Evolutionary conservation across 37 sponge, comb jelly and placozoan species (phyloP).

Genomic region (Corticium candelabrum): DNA sequence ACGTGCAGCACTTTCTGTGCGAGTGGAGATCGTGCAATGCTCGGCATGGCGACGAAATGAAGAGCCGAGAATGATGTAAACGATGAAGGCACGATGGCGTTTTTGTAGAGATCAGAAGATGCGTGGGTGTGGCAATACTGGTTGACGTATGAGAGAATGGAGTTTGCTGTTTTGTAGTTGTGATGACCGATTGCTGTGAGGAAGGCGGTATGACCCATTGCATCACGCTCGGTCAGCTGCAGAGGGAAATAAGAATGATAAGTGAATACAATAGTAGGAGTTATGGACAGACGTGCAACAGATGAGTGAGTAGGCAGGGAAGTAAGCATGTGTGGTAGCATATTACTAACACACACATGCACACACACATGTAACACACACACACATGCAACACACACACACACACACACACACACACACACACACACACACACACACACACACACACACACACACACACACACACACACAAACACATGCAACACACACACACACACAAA

Average conservation of each 20-base stretch:
- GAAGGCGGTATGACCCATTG: slow-evolving; percentile 53
- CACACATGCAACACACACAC: slow-evolving; percentile 17
- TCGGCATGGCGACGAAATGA: neutral
- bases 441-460: slow-evolving; percentile 20
- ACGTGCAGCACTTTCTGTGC: neutral
- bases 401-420: slow-evolving; percentile 8
- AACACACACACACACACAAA: too few relatives aligned
- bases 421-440: slow-evolving; percentile 18
- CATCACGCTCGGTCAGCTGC: slow-evolving; percentile 45
- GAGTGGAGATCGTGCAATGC: neutral
- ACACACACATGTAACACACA: neutral
- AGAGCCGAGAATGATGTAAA: neutral
- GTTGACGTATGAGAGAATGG: slow-evolving; percentile 40
- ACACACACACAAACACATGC: too few relatives aligned
- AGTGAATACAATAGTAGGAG: neutral
- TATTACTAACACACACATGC: neutral
- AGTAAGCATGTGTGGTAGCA: neutral
- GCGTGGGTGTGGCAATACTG: neutral
- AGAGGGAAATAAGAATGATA: neutral
- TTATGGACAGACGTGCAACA: too few relatives aligned
- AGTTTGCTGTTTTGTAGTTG: slow-evolving; percentile 52
- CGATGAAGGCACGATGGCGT: neutral
- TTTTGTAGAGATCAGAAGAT: neutral
- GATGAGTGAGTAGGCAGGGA: too few relatives aligned
- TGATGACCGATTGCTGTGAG: slow-evolving; percentile 26